Conservation (phyloP, 23 tunicate genomes). For the Oikopleura dioica region DNA sequence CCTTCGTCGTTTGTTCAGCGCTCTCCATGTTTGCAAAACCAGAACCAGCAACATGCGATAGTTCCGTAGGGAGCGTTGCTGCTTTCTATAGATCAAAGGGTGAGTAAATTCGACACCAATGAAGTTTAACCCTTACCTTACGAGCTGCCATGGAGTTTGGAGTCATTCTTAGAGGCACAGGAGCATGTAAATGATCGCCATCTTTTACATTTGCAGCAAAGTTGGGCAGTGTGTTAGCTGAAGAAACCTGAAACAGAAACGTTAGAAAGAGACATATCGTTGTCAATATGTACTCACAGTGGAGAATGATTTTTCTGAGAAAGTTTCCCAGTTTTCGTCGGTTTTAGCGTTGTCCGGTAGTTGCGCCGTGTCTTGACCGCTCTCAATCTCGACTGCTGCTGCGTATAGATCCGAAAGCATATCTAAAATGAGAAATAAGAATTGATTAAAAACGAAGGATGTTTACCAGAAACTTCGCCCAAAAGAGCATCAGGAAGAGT, state of each 20-base stretch:
- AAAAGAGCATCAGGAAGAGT: neutral
- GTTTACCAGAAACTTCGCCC: neutral
- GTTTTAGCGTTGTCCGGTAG: neutral
- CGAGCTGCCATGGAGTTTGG: neutral
- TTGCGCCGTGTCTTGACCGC: neutral
- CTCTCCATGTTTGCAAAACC: too few species aligned
- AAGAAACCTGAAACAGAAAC: neutral
- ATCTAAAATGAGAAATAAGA: neutral
- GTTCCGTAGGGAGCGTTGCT: too few species aligned
- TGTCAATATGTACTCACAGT: neutral
- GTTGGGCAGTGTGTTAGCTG: neutral
- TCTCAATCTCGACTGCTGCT: too few species aligned
- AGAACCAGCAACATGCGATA: too few species aligned
- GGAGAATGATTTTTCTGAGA: neutral
- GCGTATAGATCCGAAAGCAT: neutral
- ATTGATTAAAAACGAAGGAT: neutral
- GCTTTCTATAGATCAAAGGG: too few species aligned
- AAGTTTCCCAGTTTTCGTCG: neutral
- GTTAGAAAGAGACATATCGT: neutral
- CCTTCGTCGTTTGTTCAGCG: too few species aligned
- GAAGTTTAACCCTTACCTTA: too few species aligned
- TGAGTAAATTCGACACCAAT: too few species aligned
- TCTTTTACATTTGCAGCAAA: neutral
- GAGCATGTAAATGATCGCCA: neutral
- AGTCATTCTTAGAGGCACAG: neutral